Evolutionary conservation across 2,797 vertebrate species (phyloP).

Genomic region (Coregonus ussuriensis): DNA sequence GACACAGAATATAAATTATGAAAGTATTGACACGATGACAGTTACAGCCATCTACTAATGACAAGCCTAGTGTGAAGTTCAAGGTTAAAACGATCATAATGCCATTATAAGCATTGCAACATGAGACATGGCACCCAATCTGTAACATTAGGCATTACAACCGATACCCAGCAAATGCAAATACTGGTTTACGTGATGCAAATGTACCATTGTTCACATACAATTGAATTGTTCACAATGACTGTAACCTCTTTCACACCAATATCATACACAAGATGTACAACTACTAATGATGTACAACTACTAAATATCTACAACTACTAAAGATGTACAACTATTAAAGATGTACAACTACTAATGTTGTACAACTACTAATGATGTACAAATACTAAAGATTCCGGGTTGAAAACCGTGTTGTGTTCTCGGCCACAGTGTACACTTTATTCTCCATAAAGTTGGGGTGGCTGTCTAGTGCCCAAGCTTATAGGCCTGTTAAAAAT

Average conservation of each 20-base stretch:
- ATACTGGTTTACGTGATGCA: too few relatives aligned
- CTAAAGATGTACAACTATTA: too few relatives aligned
- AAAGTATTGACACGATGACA: too few relatives aligned
- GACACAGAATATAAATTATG: slow-evolving; percentile 14
- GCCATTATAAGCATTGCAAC: background rate
- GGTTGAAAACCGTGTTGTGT: background rate
- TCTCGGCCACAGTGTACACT: slow-evolving; percentile 13
- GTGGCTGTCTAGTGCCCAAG: slow-evolving; percentile 27
- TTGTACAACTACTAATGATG: too few relatives aligned
- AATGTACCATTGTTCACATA: too few relatives aligned
- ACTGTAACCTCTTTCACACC: background rate
- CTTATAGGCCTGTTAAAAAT: slow-evolving; percentile 52
- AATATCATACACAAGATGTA: too few relatives aligned
- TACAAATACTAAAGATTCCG: too few relatives aligned
- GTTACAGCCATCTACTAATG: slow-evolving; percentile 25
- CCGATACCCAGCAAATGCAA: too few relatives aligned
- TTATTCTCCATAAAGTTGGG: slow-evolving; percentile 34
- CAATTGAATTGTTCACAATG: background rate
- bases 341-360: too few relatives aligned
- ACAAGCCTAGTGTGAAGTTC: slow-evolving; percentile 48
- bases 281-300: too few relatives aligned
- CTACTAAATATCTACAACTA: too few relatives aligned
- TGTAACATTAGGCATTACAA: too few relatives aligned
- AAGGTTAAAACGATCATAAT: slow-evolving; percentile 56
- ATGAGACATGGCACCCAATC: background rate